Conservation (phyloP, 1,140 invertebrate species). For the Archegozetes longisetosus region DNA sequence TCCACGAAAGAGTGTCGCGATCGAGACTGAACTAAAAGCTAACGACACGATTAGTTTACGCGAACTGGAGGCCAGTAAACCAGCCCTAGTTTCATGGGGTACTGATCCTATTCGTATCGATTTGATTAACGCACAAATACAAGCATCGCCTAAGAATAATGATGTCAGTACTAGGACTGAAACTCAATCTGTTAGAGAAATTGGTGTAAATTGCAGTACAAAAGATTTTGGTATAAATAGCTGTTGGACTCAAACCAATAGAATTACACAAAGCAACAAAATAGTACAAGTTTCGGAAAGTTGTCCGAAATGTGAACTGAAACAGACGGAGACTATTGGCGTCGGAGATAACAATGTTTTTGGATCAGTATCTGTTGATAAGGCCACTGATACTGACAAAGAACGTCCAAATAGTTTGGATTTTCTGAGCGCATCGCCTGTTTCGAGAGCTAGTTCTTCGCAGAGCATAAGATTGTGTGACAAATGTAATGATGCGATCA, state of each 20-base stretch:
- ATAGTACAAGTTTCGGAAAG: background rate
- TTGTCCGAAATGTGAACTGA: slow-evolving; percentile 12
- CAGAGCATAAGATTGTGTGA: slow-evolving; percentile 41
- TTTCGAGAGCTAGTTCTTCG: slow-evolving; percentile 13
- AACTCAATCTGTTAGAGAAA: background rate
- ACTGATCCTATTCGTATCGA: background rate
- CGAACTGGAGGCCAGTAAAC: background rate
- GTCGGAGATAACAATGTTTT: slow-evolving; percentile 19
- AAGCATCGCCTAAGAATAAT: background rate
- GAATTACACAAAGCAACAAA: background rate
- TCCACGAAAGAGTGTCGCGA: slow-evolving; percentile 1
- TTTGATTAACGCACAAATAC: background rate
- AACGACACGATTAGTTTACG: background rate
- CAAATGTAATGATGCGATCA: slow-evolving; percentile 44
- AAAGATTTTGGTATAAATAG: background rate
- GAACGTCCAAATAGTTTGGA: background rate
- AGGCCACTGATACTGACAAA: background rate
- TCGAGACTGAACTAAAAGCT: slow-evolving; percentile 3
- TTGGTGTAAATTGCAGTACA: background rate
- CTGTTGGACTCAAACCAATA: background rate
- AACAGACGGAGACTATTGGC: slow-evolving; percentile 21
- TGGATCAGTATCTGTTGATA: background rate
- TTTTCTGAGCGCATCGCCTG: background rate
- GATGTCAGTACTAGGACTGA: background rate
- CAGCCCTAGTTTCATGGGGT: background rate